Conservation (phyloP, 2,797 vertebrate species). For the Varecia variegata region DNA sequence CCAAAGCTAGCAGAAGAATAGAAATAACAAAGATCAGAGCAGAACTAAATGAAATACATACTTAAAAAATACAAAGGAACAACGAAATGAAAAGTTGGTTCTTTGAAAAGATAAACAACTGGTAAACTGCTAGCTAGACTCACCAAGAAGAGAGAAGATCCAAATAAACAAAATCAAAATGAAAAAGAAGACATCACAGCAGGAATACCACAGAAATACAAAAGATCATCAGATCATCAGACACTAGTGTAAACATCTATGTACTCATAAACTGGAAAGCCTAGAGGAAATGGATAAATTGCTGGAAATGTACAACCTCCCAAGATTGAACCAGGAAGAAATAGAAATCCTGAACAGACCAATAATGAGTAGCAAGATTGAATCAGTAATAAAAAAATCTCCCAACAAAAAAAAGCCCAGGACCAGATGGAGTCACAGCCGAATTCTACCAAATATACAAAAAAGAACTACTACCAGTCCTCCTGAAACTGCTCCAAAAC, state of each 20-base stretch:
- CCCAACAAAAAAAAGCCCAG: not conserved
- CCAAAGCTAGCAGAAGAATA: not conserved
- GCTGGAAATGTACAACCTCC: not conserved
- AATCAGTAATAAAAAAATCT: not conserved
- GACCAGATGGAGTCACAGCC: not conserved
- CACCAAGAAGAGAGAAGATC: not conserved
- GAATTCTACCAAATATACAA: not conserved
- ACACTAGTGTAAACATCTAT: not conserved
- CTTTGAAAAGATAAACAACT: not conserved
- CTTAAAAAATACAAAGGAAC: not conserved
- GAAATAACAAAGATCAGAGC: not conserved
- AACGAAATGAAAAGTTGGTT: not conserved
- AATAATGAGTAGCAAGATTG: not conserved
- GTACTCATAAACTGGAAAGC: not conserved
- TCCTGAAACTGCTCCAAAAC: not conserved
- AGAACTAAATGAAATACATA: not conserved
- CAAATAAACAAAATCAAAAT: not conserved
- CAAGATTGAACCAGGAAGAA: not conserved
- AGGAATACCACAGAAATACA: not conserved
- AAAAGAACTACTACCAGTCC: not conserved
- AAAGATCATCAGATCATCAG: not conserved
- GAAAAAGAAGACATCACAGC: not conserved
- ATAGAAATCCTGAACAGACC: not conserved
- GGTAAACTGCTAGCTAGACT: not conserved
- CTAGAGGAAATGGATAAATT: not conserved